Evolutionary conservation across 2,113 vertebrate species (phyloP).

Genomic region (Campylorhamphus procurvoides): DNA sequence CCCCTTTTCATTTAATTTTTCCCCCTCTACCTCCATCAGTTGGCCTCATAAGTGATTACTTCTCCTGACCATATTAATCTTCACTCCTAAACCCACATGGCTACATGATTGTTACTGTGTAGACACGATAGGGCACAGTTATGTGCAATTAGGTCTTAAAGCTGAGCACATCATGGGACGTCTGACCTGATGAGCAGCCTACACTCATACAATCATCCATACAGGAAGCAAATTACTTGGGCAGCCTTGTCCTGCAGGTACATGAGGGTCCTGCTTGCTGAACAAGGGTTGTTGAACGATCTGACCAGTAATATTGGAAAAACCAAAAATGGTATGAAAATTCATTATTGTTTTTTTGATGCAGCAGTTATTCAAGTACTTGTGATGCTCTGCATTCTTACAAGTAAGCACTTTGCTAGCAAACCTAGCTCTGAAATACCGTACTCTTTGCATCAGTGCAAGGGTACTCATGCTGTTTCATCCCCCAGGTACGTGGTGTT

Average conservation of each 20-base stretch:
- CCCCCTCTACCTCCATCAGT: not conserved
- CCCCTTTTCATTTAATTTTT: not conserved
- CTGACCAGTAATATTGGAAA: not conserved
- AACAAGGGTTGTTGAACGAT: not conserved
- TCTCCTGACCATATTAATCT: not conserved
- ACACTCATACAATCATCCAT: accelerated
- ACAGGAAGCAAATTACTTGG: accelerated
- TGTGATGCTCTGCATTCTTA: not conserved
- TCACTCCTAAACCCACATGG: not conserved
- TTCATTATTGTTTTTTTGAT: accelerated
- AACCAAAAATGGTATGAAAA: not conserved
- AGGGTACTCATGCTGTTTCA: not conserved
- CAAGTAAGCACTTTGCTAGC: not conserved
- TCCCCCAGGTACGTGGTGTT: accelerated
- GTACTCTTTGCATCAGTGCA: accelerated
- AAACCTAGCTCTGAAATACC: not conserved
- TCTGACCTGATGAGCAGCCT: not conserved
- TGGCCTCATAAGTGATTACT: not conserved
- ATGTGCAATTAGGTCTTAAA: not conserved
- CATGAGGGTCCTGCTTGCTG: accelerated
- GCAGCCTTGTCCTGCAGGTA: not conserved
- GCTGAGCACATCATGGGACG: not conserved
- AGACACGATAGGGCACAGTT: accelerated
- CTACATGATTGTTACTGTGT: accelerated
- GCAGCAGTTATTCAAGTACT: not conserved